A percentile compares a stretch with the other conserved stretches of the same genome.
Conservation (phyloP, 2,113 vertebrate genomes). For the Chloebia gouldiae region DNA sequence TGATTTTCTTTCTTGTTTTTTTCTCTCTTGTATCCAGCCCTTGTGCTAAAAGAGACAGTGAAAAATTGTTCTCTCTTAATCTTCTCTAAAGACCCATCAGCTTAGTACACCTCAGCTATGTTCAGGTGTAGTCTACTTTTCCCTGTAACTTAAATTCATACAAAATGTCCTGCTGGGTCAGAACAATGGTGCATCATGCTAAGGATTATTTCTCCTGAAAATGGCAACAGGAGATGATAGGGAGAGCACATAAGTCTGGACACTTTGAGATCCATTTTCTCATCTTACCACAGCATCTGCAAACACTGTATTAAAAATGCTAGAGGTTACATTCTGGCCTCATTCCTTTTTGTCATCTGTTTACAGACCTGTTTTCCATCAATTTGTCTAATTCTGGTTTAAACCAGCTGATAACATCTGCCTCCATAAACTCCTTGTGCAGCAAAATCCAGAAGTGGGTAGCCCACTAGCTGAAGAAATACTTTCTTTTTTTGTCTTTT, state of each 20-base stretch:
- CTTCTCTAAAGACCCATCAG: background rate
- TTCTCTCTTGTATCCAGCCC: background rate
- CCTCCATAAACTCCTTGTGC: background rate
- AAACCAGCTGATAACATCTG: background rate
- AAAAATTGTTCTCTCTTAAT: background rate
- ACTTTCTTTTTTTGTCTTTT: background rate
- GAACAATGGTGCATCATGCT: background rate
- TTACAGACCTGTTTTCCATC: background rate
- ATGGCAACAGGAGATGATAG: background rate
- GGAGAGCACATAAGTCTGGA: background rate
- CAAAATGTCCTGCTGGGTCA: background rate
- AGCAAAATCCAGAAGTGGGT: background rate
- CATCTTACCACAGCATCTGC: background rate
- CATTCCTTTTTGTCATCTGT: background rate
- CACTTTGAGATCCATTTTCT: background rate
- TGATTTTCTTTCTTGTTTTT: background rate
- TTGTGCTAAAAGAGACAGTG: background rate
- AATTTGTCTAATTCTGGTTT: background rate
- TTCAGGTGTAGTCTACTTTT: background rate
- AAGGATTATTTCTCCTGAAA: background rate
- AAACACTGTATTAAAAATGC: background rate
- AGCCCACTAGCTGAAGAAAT: background rate
- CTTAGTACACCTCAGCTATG: background rate
- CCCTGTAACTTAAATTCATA: background rate
- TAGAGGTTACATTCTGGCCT: background rate